Conservation (phyloP, 2,797 vertebrate genomes). For the Lutjanus argentimaculatus region DNA sequence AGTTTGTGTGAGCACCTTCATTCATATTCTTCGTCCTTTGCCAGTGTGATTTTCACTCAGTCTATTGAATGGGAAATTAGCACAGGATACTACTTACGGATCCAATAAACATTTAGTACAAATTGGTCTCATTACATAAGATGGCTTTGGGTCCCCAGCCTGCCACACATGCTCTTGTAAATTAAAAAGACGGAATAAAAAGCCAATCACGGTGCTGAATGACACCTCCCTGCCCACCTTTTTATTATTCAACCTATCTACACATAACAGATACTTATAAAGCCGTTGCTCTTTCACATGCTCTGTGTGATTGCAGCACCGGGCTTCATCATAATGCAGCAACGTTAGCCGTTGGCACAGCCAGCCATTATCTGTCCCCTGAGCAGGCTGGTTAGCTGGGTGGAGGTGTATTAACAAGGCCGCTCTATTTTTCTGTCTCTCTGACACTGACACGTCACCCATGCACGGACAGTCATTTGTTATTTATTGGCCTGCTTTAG, state of each 20-base stretch:
- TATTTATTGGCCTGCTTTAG: slow-evolving; percentile 79
- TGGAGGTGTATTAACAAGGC: slow-evolving; percentile 80
- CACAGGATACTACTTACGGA: slow-evolving; percentile 57
- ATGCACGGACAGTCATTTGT: slow-evolving; percentile 68
- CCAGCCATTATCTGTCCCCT: slow-evolving; percentile 72
- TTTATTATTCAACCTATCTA: slow-evolving; percentile 55
- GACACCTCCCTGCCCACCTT: slow-evolving; percentile 30
- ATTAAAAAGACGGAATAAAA: slow-evolving; percentile 50
- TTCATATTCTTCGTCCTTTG: slow-evolving; percentile 56
- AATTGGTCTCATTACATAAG: slow-evolving; percentile 70
- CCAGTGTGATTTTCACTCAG: slow-evolving; percentile 44
- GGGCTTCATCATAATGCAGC: slow-evolving; percentile 69
- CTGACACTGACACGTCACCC: slow-evolving; percentile 52
- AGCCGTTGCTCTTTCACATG: slow-evolving; percentile 41
- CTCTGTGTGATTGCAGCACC: slow-evolving; percentile 37
- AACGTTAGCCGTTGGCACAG: slow-evolving; percentile 59
- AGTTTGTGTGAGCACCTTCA: slow-evolving; percentile 39
- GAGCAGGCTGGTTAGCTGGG: slow-evolving; percentile 56
- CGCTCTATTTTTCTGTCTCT: slow-evolving; percentile 70
- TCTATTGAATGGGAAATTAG: slow-evolving; percentile 65
- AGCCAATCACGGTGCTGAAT: slow-evolving; percentile 20
- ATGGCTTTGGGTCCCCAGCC: slow-evolving; percentile 41
- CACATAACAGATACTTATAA: slow-evolving; percentile 59
- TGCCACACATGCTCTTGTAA: slow-evolving; percentile 18
- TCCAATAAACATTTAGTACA: slow-evolving; percentile 71